Percentiles rank a stretch among this genome's conserved stretches.
phyloP scores from a whole-genome alignment of 1,140 invertebrate genomes.

The Oryctes rhinoceros region DNA sequence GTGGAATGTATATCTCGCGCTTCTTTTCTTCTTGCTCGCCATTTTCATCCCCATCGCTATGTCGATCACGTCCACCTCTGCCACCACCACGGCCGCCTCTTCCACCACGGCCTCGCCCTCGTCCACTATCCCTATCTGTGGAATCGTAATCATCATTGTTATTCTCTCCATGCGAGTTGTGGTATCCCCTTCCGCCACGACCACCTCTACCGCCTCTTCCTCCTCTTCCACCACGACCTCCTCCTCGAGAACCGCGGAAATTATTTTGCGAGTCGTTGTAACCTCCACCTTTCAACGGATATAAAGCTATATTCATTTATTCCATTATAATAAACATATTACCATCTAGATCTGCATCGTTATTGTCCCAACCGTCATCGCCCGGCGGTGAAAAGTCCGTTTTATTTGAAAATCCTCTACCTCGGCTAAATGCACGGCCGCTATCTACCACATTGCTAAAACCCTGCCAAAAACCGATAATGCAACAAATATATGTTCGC shows the following conservation, averaged over 20 bases:
- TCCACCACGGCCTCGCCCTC: constrained; percentile 42
- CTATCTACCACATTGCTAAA: constrained; percentile 13
- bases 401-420: constrained; percentile 43
- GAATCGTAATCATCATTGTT: constrained; percentile 5
- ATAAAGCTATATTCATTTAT: neutral
- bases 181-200: neutral
- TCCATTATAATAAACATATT: neutral
- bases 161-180: constrained; percentile 22
- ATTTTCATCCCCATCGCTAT: constrained; percentile 44
- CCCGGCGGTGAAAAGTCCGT: constrained; percentile 38
- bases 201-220: constrained; percentile 40
- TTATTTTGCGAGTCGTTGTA: neutral
- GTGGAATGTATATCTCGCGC: constrained; percentile 82
- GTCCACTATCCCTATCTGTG: constrained; percentile 27
- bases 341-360: neutral
- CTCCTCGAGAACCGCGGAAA: neutral
- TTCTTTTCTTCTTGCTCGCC: constrained; percentile 57
- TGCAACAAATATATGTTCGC: neutral
- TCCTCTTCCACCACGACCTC: constrained; percentile 36
- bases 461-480: neutral
- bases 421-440: constrained; percentile 35
- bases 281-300: neutral
- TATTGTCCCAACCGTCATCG: constrained; percentile 50
- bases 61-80: constrained; percentile 42
- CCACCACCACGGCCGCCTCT: constrained; percentile 42